Conservation (phyloP, 1,140 invertebrate species). For the Heliconius nattereri region DNA sequence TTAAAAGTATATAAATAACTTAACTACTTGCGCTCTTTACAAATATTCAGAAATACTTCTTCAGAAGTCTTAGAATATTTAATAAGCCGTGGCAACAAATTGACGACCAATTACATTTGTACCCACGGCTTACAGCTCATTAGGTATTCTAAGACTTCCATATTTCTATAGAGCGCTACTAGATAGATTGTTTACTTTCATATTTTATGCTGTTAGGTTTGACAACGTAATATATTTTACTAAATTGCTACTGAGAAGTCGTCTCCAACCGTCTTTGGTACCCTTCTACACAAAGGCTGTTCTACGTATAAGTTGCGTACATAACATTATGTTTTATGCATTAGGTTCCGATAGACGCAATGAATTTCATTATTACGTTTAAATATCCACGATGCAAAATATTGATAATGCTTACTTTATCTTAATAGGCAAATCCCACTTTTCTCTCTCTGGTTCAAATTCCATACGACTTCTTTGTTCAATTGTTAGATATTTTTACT, state of each 20-base stretch:
- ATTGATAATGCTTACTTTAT: background rate
- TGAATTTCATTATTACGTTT: background rate
- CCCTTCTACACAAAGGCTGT: background rate
- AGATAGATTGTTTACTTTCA: background rate
- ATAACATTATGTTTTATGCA: background rate
- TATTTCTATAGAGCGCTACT: background rate
- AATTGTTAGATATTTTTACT: no score
- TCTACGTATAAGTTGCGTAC: background rate
- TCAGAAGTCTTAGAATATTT: no score
- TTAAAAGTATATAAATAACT: no score
- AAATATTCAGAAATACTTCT: no score
- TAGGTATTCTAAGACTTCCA: background rate
- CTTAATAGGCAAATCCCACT: no score
- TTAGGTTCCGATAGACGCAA: background rate
- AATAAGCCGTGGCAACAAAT: no score
- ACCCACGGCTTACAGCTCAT: no score
- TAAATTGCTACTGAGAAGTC: background rate
- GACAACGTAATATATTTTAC: background rate
- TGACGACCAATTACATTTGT: no score
- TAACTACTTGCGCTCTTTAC: no score
- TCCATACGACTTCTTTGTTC: no score
- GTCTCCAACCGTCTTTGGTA: background rate
- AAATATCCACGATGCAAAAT: background rate
- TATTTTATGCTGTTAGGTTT: background rate
- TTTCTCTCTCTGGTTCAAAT: no score